Conservation (phyloP, 1,140 invertebrate genomes). For the Formica exsecta region DNA sequence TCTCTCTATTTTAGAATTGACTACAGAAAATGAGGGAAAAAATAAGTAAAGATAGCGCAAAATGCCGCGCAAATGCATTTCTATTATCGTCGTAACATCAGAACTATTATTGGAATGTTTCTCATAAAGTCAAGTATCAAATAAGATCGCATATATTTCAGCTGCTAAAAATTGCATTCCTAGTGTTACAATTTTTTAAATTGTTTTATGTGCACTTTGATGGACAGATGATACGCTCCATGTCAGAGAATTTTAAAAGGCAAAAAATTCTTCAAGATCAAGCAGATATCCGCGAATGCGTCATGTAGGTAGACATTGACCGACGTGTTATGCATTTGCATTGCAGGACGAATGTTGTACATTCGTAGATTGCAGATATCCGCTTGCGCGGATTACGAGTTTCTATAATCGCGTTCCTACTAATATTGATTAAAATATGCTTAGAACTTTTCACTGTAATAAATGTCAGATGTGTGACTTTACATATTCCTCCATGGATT, state of each 20-base stretch:
- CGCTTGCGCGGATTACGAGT: neutral
- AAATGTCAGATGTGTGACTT: no score
- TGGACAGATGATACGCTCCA: conserved; percentile 43
- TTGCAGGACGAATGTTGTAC: neutral
- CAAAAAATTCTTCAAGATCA: conserved; percentile 46
- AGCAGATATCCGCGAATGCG: neutral
- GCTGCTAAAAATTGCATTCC: conserved; percentile 53
- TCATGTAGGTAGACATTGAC: neutral
- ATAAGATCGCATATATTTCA: conserved; percentile 13
- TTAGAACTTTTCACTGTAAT: neutral
- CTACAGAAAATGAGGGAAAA: neutral
- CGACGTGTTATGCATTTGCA: conserved; percentile 19
- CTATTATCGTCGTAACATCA: neutral
- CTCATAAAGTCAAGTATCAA: neutral
- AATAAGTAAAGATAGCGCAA: conserved; percentile 31
- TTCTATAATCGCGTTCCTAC: neutral
- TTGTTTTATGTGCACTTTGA: conserved; percentile 56
- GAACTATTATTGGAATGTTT: neutral
- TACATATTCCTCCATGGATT: no score
- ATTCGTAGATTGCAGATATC: neutral
- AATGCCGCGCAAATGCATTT: conserved; percentile 12
- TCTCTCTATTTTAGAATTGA: conserved; percentile 31
- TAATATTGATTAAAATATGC: neutral
- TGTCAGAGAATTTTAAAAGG: conserved; percentile 50
- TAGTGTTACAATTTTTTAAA: conserved; percentile 25